Conservation (phyloP, 2,113 vertebrate species). For the Motacilla alba region DNA sequence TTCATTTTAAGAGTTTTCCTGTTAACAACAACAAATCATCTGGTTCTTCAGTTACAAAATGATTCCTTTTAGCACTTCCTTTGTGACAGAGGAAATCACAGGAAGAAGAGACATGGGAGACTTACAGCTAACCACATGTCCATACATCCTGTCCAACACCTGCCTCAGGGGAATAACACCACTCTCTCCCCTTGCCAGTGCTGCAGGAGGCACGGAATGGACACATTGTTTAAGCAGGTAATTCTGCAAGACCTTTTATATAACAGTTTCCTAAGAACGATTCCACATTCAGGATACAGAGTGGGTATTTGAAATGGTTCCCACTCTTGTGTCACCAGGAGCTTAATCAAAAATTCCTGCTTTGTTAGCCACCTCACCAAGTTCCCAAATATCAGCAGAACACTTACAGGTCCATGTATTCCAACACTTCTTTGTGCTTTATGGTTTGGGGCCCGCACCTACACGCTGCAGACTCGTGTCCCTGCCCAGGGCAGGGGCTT, state of each 20-base stretch:
- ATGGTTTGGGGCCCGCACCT: background rate
- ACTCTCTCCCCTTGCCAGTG: background rate
- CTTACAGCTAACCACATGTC: background rate
- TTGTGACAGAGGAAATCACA: background rate
- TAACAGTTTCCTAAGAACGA: background rate
- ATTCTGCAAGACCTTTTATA: background rate
- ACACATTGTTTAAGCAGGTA: background rate
- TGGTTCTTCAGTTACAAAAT: background rate
- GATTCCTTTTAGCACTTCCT: background rate
- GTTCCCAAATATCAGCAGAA: background rate
- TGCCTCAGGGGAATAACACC: background rate
- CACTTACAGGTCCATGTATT: background rate
- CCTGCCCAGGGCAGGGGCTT: background rate
- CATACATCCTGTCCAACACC: background rate
- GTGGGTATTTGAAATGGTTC: background rate
- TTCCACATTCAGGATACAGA: background rate
- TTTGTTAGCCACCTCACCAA: background rate
- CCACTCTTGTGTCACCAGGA: background rate
- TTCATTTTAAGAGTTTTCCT: background rate
- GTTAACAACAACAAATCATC: background rate
- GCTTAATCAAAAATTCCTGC: background rate
- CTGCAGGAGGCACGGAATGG: fast-evolving
- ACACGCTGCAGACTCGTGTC: fast-evolving
- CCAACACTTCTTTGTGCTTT: background rate
- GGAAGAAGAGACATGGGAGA: background rate